Conservation (phyloP, 2,113 vertebrate species). For the Tychaedon coryphoeus region DNA sequence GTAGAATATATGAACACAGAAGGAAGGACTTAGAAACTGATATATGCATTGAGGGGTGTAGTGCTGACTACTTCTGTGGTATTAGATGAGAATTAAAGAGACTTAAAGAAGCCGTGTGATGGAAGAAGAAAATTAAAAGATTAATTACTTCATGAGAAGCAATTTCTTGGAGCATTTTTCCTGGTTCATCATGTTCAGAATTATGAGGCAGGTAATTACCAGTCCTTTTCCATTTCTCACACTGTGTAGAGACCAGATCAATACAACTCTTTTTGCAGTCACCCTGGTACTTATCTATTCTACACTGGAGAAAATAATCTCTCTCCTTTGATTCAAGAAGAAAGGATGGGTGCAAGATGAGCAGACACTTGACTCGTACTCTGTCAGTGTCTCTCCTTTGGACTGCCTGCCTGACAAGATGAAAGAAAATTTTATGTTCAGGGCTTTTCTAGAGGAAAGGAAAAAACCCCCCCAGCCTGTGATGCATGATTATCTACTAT, state of each 20-base stretch:
- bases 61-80: neutral
- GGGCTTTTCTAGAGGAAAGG: neutral
- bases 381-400: neutral
- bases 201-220: constrained; percentile 15
- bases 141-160: neutral
- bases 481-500: neutral
- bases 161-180: neutral
- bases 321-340: neutral
- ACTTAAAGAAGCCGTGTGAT: neutral
- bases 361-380: neutral
- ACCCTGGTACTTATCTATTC: neutral
- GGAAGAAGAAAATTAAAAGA: constrained; percentile 9
- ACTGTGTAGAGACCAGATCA: neutral
- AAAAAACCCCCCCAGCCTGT: neutral
- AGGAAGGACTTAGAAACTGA: neutral
- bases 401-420: neutral
- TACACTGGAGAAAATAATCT: neutral
- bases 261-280: neutral
- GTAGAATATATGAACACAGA: neutral
- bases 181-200: neutral
- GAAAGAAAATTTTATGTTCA: neutral
- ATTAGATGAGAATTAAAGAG: neutral
- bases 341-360: neutral
- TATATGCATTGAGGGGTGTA: neutral
- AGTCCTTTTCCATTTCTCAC: neutral